Evolutionary conservation across 2,888 invertebrate species (phyloP).

Genomic region (Camponotus fellah): DNA sequence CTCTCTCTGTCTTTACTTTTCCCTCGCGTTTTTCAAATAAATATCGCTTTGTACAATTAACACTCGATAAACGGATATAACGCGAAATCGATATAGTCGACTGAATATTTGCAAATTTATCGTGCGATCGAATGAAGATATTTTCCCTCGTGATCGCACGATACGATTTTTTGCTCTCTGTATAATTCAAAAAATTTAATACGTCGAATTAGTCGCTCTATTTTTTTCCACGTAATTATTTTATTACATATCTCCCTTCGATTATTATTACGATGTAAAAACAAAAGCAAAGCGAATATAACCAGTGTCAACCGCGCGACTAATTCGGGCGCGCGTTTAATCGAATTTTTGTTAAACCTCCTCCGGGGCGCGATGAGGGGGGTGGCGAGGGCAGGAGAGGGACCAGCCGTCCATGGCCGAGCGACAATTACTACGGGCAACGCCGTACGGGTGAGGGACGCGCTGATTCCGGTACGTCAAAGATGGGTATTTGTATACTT

Average conservation of each 20-base stretch:
- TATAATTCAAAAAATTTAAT: background rate
- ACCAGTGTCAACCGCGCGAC: slow-evolving; percentile 16
- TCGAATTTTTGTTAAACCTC: slow-evolving; percentile 68
- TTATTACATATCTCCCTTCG: background rate
- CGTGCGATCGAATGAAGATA: background rate
- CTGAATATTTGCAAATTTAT: slow-evolving; percentile 6
- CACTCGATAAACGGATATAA: background rate
- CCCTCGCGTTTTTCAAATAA: background rate
- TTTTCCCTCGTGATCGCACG: no score
- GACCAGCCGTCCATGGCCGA: slow-evolving; percentile 20
- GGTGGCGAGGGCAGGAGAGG: background rate
- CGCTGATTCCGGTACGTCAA: slow-evolving; percentile 74
- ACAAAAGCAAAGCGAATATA: background rate
- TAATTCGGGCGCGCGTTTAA: slow-evolving; percentile 57
- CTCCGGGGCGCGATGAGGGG: background rate
- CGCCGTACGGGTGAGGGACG: slow-evolving; percentile 57
- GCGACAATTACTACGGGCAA: slow-evolving; percentile 66
- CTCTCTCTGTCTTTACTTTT: background rate
- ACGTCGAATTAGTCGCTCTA: background rate
- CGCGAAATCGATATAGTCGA: background rate
- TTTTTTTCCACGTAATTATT: background rate
- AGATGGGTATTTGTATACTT: slow-evolving; percentile 81
- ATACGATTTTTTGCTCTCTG: background rate
- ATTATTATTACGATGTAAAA: background rate
- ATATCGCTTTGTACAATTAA: slow-evolving; percentile 8